Conservation (phyloP, 2,888 invertebrate species). For the Clepsis dumicolana region DNA sequence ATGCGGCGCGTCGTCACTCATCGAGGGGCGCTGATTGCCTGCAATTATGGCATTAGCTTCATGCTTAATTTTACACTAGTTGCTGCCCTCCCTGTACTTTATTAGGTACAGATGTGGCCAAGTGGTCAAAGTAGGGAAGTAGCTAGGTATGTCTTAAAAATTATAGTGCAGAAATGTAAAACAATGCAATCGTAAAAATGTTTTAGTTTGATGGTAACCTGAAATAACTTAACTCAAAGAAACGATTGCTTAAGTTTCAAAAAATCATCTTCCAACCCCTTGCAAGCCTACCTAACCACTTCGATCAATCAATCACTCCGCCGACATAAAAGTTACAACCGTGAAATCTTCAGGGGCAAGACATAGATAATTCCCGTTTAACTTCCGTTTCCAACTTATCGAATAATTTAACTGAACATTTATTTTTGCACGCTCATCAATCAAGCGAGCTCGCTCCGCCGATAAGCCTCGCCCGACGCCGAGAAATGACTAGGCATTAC, state of each 20-base stretch:
- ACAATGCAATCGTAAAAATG: neutral
- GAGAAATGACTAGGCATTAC: conserved; percentile 88
- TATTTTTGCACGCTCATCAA: conserved; percentile 87
- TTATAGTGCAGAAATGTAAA: conserved; percentile 8
- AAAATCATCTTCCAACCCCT: conserved; percentile 50
- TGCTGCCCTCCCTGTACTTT: conserved; percentile 53
- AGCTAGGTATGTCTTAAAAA: too few species aligned
- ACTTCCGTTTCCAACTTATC: conserved; percentile 87
- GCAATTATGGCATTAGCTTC: conserved; percentile 84
- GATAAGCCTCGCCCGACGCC: conserved; percentile 86
- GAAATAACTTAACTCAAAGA: neutral
- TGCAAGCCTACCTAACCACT: conserved; percentile 47
- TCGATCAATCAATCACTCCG: conserved; percentile 81
- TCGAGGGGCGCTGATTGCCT: conserved; percentile 80
- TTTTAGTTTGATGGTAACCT: neutral
- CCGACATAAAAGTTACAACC: conserved; percentile 80
- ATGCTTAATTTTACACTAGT: conserved; percentile 75
- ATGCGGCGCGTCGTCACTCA: conserved; percentile 75
- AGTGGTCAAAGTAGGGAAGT: conserved; percentile 40
- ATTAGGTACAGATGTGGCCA: conserved; percentile 56
- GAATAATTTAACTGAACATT: conserved; percentile 88
- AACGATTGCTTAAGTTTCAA: conserved; percentile 39
- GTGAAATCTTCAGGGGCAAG: conserved; percentile 83
- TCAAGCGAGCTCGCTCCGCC: conserved; percentile 83
- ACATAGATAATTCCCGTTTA: conserved; percentile 87